Base-by-base conservation (phyloP, 2,797 vertebrate species). In the Acanthurus leucopareius region DNA sequence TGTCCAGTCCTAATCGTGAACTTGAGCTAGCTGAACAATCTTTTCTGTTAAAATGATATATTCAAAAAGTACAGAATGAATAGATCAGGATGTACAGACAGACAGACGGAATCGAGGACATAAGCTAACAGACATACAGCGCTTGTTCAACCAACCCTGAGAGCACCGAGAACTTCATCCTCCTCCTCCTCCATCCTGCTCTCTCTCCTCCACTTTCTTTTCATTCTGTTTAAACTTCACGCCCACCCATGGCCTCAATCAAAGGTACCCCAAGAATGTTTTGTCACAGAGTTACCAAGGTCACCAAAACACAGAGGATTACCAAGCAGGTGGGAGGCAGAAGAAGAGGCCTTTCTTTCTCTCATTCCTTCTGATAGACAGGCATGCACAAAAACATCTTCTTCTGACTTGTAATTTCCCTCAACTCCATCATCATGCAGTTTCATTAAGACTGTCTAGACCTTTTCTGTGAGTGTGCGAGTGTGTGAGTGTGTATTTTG, bases 281-380 rank as follows among this genome's bases (percentile, higher is more conserved):
- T 86, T 86, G 83, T 88, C 69, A 81, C 70, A 56, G 47, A 85
- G 87, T 88, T 86, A 76, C 76, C 75, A 84, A 81, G 90, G 88
- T 92, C 85, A 80, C 78, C 69, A 71, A 77, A 83, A 88, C 73
- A 84, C 62, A 79, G 56, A 76, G 79, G 83, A 91, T 89, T 88
- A 89, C 87, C 88, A 83, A 73, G 73, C 76, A 83, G 77, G 78
- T 82, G 79, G 40, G 77, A 79, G 75, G 54, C 61, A 22, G 69
- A 73, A 51, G 72, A 80, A 44, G 49, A 28, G 57, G 47, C 25
- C 16, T 62, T 66, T 60, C 51, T 71, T 71, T 57, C 60, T 67
- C 28, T 32, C 28, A 4, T 10, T 59, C 16, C 35, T 22, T 68
- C 45, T 14, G 10, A 35, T 3, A 52, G 45, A 80, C 77, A 48